Conservation (phyloP, 1,140 invertebrate species). For the Hermetia illucens region DNA sequence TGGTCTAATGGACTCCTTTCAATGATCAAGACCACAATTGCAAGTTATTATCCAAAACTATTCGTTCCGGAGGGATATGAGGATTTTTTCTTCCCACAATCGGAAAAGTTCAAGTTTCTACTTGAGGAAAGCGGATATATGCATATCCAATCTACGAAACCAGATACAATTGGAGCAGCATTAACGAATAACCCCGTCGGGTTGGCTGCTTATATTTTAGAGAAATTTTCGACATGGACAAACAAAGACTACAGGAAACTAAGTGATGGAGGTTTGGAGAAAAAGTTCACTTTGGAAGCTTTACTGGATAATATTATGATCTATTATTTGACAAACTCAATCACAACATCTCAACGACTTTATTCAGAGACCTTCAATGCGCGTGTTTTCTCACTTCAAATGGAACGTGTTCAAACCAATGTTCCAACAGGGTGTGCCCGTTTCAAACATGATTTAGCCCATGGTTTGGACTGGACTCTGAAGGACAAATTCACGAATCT, state of each 20-base stretch:
- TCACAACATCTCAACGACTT: conserved; percentile 59
- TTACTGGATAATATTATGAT: conserved; percentile 80
- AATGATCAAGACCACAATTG: conserved; percentile 27
- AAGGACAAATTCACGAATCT: conserved; percentile 45
- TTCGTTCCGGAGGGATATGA: conserved; percentile 39
- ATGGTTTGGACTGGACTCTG: conserved; percentile 41
- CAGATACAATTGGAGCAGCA: conserved; percentile 66
- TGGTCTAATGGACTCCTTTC: conserved; percentile 15
- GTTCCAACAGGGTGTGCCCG: conserved; percentile 49
- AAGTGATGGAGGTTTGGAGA: conserved; percentile 56
- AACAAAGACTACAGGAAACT: conserved; percentile 39
- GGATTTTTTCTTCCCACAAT: conserved; percentile 46
- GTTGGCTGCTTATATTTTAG: conserved; percentile 67
- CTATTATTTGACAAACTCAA: conserved; percentile 66
- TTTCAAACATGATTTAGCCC: conserved; percentile 47
- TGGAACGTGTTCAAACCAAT: conserved; percentile 40
- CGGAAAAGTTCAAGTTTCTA: conserved; percentile 30
- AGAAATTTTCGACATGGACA: conserved; percentile 72
- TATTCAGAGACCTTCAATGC: conserved; percentile 51
- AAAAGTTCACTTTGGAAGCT: conserved; percentile 51
- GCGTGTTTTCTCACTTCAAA: conserved; percentile 24
- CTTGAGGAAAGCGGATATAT: conserved; percentile 65
- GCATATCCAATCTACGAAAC: conserved; percentile 77
- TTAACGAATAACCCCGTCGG: conserved; percentile 54
- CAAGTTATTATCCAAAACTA: conserved; percentile 36